Evolutionary conservation across 2,888 invertebrate species (phyloP).

Genomic region (Pristionchus mayeri): DNA sequence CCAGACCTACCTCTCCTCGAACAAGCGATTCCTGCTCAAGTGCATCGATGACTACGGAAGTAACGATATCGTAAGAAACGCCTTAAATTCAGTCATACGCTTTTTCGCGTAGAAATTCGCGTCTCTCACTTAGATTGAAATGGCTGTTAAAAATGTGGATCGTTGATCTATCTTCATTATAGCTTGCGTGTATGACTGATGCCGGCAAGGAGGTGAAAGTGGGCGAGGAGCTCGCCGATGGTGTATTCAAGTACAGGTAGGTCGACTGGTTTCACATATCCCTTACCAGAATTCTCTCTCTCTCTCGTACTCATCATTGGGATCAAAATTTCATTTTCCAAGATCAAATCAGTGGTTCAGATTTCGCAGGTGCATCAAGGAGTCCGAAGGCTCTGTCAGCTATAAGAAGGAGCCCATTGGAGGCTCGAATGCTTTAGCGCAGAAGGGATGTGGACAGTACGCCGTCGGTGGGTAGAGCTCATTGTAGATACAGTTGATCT

Average conservation of each 20-base stretch:
- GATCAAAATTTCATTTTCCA: no score
- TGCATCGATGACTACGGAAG: slow-evolving; percentile 16
- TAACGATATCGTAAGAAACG: not conserved
- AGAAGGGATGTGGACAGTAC: slow-evolving; percentile 19
- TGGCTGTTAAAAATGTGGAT: no score
- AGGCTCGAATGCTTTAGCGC: not conserved
- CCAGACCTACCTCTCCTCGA: not conserved
- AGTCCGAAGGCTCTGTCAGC: not conserved
- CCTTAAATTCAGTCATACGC: no score
- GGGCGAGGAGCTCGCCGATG: not conserved
- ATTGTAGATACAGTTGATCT: not conserved
- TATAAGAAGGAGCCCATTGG: not conserved
- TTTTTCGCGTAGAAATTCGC: no score
- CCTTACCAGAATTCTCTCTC: no score
- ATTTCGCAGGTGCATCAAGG: not conserved
- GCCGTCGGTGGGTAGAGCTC: not conserved
- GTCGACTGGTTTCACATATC: no score
- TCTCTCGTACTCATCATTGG: no score
- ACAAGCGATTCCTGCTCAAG: not conserved
- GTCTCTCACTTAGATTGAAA: no score
- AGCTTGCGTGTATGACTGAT: slow-evolving; percentile 1
- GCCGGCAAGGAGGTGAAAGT: slow-evolving; percentile 4
- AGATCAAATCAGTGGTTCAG: not conserved
- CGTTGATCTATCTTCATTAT: not conserved
- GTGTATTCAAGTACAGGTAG: not conserved